Base-by-base conservation (phyloP, 2,888 invertebrate genomes). In the Balanococcus diminutus region DNA sequence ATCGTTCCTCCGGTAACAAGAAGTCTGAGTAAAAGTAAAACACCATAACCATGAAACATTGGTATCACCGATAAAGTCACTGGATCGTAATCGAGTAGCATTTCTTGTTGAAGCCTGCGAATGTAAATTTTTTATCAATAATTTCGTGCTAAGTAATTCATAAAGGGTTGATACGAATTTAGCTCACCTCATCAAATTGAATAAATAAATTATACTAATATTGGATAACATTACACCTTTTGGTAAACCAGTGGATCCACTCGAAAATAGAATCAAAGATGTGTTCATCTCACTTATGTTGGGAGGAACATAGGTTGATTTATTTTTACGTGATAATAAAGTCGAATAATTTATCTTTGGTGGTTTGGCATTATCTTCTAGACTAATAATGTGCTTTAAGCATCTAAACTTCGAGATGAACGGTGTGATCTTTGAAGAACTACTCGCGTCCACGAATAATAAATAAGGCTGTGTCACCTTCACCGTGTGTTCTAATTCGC, bases 161-260 rank as follows among this genome's bases (percentile, higher is more conserved):
- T 8, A n/a, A 51, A 19, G 36, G 36, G 36, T 36, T 36, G 36
- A 6, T 6, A 6, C 2, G 19, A 19, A 2, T 42, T 5, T 56
- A 56, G n/a, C 28, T 32, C 8, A 86, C 79, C 32, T 85, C 28
- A 87, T 28, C 1, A 46, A 9, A 11, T 42, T 67, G 16, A 39
- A 32, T 19, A 87, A 32, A 32, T 86, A 81, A 42, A 86, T 75
- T 28, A 88, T 36, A 86, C 87, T 88, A 36, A 88, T 88, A 89
- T 94, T 93, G 0, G 93, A 92, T 2, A 95, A 90, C 89, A 93
- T 92, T 0, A 95, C 95, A 2, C 94, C 95, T 90, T 95, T 95
- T 0, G 95, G 94, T 84, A 94, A 87, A 0, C 97, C 97, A 0
- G 96, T 96, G 0, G 96, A 96, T 0, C 95, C 95, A 89, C 96